Evolutionary conservation across 2,797 vertebrate genomes (phyloP).

Genomic region (Nannoperca australis): DNA sequence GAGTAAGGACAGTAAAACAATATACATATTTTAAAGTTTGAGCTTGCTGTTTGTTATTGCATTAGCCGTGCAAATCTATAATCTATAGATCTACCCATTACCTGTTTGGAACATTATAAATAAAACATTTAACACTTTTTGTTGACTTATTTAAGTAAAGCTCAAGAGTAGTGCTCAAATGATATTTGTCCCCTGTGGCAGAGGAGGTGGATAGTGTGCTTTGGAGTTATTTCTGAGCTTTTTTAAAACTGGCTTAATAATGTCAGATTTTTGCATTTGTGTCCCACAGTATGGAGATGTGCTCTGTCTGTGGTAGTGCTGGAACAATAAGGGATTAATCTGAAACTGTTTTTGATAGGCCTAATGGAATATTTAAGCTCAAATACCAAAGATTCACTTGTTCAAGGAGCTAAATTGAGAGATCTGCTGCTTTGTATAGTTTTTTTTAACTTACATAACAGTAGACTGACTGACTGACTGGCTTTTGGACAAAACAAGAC

Average conservation of each 20-base stretch:
- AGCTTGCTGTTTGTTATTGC: conserved; percentile 22
- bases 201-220: neutral
- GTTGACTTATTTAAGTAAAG: conserved; percentile 1
- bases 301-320: neutral
- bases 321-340: neutral
- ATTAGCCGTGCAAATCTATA: conserved; percentile 25
- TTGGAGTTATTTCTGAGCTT: neutral
- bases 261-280: neutral
- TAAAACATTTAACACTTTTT: conserved; percentile 44
- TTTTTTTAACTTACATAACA: neutral
- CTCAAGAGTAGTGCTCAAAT: neutral
- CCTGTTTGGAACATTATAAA: conserved; percentile 48
- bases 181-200: neutral
- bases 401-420: neutral
- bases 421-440: neutral
- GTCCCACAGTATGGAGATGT: neutral
- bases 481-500: neutral
- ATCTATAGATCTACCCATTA: conserved; percentile 17
- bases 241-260: neutral
- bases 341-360: neutral
- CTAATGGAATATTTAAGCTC: neutral
- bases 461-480: neutral
- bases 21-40: conserved; percentile 1
- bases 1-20: neutral
- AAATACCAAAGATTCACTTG: neutral